Percentiles rank a stretch among this genome's conserved stretches.
These are phyloP conservation scores for Cyprinodon brontotheroides DNA, from an alignment of 2,113 vertebrate genomes.

Conservation along the genomic window DNA sequence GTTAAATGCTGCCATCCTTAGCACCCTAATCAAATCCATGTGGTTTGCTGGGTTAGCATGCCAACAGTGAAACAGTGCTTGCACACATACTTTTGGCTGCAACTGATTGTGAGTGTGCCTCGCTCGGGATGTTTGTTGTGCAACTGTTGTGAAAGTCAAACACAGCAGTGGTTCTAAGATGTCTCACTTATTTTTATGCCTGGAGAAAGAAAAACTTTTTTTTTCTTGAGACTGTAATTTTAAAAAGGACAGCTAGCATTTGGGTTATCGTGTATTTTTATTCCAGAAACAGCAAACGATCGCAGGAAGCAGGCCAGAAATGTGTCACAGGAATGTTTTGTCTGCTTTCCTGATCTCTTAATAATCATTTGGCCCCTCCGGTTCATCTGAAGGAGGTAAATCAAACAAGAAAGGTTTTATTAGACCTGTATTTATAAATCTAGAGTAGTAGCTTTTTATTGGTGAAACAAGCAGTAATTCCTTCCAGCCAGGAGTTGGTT, in stretches of 20 bases:
- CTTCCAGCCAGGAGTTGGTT: constrained; percentile 61
- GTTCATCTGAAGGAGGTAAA: constrained; percentile 30
- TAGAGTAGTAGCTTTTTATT: constrained; percentile 43
- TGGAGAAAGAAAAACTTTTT: constrained; percentile 2
- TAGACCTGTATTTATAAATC: constrained; percentile 35
- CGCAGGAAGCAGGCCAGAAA: constrained; percentile 4
- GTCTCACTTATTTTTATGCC: constrained; percentile 5
- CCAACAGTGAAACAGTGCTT: constrained; percentile 35
- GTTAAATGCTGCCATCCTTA: constrained; percentile 49
- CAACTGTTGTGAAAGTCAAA: constrained; percentile 26
- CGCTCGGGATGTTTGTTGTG: constrained; percentile 18
- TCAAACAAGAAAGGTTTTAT: constrained; percentile 32
- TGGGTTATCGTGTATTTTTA: constrained; percentile 21
- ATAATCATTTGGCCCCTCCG: constrained; percentile 3
- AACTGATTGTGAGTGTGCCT: constrained; percentile 6
- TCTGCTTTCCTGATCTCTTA: constrained; percentile 17
- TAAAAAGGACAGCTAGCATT: neutral
- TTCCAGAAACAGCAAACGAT: constrained; percentile 1
- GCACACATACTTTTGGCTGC: constrained; percentile 25
- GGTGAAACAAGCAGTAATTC: constrained; percentile 61
- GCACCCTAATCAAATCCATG: constrained; percentile 68
- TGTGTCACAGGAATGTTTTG: constrained; percentile 10
- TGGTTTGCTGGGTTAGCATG: constrained; percentile 47
- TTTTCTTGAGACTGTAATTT: neutral
- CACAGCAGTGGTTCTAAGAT: neutral